phyloP scores from a whole-genome alignment of 2,888 invertebrate species.

The Eumacrocentrus americanus region DNA sequence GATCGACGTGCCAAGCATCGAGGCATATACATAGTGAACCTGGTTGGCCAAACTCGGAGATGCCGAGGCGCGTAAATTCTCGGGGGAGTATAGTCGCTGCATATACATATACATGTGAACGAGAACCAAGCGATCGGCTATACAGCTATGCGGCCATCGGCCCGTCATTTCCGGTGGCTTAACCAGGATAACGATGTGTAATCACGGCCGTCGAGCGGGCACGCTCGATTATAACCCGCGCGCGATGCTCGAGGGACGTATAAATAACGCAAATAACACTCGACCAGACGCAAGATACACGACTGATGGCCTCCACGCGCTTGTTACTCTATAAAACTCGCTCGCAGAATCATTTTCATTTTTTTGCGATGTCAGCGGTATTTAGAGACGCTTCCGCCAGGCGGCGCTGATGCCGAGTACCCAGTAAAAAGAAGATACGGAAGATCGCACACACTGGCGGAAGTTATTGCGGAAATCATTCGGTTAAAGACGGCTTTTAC shows the following conservation, averaged over 20 bases:
- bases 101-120: constrained; percentile 14
- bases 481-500: constrained; percentile 42
- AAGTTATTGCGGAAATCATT: constrained; percentile 51
- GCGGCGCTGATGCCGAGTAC: neutral
- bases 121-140: constrained; percentile 18
- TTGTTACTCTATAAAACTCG: constrained; percentile 14
- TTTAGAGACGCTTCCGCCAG: neutral
- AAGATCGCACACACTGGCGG: constrained; percentile 36
- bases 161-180: constrained; percentile 57
- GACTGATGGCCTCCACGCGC: constrained; percentile 39
- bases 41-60: constrained; percentile 12
- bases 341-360: neutral
- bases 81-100: constrained; percentile 25
- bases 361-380: neutral
- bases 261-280: constrained; percentile 59
- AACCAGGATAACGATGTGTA: constrained; percentile 59
- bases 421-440: neutral
- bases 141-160: constrained; percentile 34
- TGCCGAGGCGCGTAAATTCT: constrained; percentile 26
- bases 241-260: constrained; percentile 55
- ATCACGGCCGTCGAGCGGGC: constrained; percentile 51
- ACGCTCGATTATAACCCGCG: constrained; percentile 52
- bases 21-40: constrained; percentile 6
- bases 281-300: constrained; percentile 40
- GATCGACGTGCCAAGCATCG: constrained; percentile 15